Evolutionary conservation across 2,888 invertebrate species (phyloP), one percentile per base, ranked within the genome.

Genomic region (Brenthis ino): DNA sequence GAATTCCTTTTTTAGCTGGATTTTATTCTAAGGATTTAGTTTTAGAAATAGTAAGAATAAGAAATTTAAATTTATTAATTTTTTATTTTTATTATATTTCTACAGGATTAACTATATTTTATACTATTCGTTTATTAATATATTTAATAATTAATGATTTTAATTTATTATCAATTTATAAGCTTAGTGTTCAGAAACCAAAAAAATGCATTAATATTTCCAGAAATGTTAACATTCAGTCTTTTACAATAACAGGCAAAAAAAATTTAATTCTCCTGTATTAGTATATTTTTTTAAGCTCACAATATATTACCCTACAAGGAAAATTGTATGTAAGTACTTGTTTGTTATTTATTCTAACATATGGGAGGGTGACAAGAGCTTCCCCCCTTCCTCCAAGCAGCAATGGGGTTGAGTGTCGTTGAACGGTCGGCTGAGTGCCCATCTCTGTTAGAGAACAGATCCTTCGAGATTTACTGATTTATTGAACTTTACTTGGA

Each of bases 21-120:
- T 95, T 94, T 95, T 95, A 95, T 88, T 95, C 94, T 37, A 95
- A 94, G 48, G 95, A 94, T 92, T 85, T 94, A 85, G 93, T 95
- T 93, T 93, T 95, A 85, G 95, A 95, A 74, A 77, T 93, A 75
- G 83, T 93, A 66, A 88, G 88, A 75, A 87, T 94, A 84, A 88
- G 82, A 74, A 87, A 88, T 88, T 80, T 93, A 82, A 94, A 94
- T 93, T 79, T 92, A 77, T 86, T 90, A 85, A 83, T 91, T 84
- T 94, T 93, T 87, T 82, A 93, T 77, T 84, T 94, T 80, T 93
- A 89, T 87, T 93, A 93, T 90, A 24, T 94, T 86, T 94, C 94
- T 55, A 94, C 93, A 0, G 93, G 94, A 0, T 88, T 95, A 81
- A 95, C 95, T 16, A 90, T 94, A 76, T 90, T 83, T 87, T 94